Evolutionary conservation across 2,113 vertebrate species (phyloP).

Genomic region (Tragulus kanchil): DNA sequence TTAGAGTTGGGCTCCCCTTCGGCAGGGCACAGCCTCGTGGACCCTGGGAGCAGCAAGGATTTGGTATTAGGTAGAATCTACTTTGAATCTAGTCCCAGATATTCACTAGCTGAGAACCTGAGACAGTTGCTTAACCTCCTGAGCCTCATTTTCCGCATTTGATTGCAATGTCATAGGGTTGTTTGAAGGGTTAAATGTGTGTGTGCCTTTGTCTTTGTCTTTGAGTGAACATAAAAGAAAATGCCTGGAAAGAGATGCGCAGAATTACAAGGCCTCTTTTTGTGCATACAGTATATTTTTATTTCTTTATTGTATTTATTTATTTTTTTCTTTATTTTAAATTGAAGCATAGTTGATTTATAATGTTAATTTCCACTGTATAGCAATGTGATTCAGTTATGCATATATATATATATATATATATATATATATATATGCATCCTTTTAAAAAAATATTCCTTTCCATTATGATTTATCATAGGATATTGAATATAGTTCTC

Average conservation of each 20-base stretch:
- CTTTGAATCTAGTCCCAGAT: background rate
- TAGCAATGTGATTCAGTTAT: background rate
- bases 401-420: background rate
- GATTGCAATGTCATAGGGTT: background rate
- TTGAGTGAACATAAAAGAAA: conserved; percentile 15
- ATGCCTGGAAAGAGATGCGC: conserved; percentile 12
- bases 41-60: background rate
- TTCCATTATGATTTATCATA: background rate
- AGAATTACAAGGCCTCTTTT: background rate
- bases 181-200: background rate
- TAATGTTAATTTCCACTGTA: background rate
- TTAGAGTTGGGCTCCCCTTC: fast-evolving
- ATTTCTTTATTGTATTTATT: background rate
- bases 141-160: background rate
- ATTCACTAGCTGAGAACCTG: background rate
- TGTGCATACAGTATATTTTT: background rate
- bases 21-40: background rate
- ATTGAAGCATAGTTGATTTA: background rate
- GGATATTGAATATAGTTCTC: background rate
- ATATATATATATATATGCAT: background rate
- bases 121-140: background rate
- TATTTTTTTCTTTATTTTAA: no score
- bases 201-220: background rate
- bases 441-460: background rate
- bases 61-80: background rate